Conservation (phyloP, 1,140 invertebrate species). For the Leptinotarsa defecta region DNA sequence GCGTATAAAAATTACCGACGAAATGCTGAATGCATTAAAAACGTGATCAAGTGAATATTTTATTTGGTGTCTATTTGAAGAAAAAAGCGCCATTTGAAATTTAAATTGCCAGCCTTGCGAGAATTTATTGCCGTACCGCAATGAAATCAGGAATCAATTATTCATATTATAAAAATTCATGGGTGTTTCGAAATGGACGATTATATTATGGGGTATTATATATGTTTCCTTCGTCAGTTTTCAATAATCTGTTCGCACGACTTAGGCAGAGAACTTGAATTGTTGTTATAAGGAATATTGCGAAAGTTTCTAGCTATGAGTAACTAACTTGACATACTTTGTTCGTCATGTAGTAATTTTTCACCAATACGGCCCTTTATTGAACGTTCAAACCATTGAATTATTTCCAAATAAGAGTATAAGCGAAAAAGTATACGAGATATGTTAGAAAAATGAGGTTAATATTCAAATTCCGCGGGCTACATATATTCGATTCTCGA, state of each 20-base stretch:
- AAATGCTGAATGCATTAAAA: slow-evolving; percentile 15
- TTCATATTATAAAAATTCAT: slow-evolving; percentile 6
- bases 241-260: neutral
- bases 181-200: slow-evolving; percentile 7
- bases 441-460: no score
- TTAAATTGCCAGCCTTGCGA: neutral
- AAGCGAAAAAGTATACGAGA: no score
- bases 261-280: neutral
- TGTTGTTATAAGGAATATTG: neutral
- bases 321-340: neutral
- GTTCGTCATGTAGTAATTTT: no score
- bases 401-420: no score
- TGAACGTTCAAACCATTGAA: no score
- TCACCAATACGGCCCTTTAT: no score
- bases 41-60: slow-evolving; percentile 7
- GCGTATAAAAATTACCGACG: slow-evolving; percentile 10
- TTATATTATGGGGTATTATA: neutral
- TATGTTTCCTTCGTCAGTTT: neutral
- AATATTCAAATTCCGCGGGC: no score
- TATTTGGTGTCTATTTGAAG: slow-evolving; percentile 9
- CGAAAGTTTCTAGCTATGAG: neutral
- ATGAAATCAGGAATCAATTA: slow-evolving; percentile 7
- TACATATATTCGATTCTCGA: no score
- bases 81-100: slow-evolving; percentile 4
- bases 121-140: slow-evolving; percentile 1